Conservation (phyloP, 2,113 vertebrate genomes). For the Mus pahari region DNA sequence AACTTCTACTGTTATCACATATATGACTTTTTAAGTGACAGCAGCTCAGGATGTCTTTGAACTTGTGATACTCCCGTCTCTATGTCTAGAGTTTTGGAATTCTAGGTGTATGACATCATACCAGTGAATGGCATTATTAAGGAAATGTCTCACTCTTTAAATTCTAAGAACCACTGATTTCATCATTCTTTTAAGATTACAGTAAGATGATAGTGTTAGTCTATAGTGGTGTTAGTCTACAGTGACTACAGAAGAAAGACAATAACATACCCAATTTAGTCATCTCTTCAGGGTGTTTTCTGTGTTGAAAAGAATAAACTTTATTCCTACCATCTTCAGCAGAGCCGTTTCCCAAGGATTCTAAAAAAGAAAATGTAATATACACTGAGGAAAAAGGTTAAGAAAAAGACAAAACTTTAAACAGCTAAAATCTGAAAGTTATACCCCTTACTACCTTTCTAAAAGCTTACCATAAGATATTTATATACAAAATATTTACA, state of each 20-base stretch:
- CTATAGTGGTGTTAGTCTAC: not conserved
- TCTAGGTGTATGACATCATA: not conserved
- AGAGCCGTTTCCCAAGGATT: slow-evolving; percentile 83
- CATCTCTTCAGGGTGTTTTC: slow-evolving; percentile 92
- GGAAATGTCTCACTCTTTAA: not conserved
- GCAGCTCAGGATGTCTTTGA: not conserved
- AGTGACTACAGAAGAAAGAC: slow-evolving; percentile 50
- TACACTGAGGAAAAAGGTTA: slow-evolving; percentile 18
- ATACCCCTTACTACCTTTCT: not conserved
- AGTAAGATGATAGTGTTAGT: not conserved
- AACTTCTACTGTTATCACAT: not conserved
- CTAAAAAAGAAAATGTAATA: slow-evolving; percentile 79
- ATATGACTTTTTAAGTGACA: not conserved
- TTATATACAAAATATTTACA: slow-evolving; percentile 28
- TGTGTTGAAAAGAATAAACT: slow-evolving; percentile 94
- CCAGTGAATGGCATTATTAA: not conserved
- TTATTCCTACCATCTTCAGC: slow-evolving; percentile 86
- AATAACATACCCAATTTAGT: slow-evolving; percentile 91
- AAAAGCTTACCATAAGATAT: not conserved
- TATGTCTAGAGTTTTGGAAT: not conserved
- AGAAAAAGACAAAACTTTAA: not conserved
- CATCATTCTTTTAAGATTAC: slow-evolving; percentile 18
- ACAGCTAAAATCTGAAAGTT: slow-evolving; percentile 20
- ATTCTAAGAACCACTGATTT: not conserved
- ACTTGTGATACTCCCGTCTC: not conserved